Evolutionary conservation across 1,140 invertebrate species (phyloP).

Genomic region (Babylonia areolata): DNA sequence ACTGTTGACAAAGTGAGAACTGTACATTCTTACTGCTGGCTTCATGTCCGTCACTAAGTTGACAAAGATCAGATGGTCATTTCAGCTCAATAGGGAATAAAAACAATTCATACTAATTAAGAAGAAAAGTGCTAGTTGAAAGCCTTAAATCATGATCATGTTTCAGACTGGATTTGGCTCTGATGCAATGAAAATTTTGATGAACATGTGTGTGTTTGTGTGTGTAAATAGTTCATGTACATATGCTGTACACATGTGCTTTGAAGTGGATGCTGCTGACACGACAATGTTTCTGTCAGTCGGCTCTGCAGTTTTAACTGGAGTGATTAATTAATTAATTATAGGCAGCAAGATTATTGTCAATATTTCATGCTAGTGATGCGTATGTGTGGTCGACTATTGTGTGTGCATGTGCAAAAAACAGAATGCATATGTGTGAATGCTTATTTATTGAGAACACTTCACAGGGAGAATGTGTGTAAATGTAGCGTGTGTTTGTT

Average conservation of each 20-base stretch:
- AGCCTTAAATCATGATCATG: neutral
- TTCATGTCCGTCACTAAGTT: neutral
- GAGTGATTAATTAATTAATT: neutral
- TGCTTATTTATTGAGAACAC: neutral
- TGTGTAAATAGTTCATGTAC: neutral
- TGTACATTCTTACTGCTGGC: too few species aligned
- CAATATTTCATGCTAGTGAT: neutral
- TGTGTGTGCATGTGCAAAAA: neutral
- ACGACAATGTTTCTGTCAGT: slow-evolving; percentile 11
- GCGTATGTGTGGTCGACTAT: neutral
- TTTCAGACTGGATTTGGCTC: neutral
- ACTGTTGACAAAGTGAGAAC: too few species aligned
- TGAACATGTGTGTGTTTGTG: neutral
- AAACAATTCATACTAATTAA: neutral
- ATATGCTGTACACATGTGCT: neutral
- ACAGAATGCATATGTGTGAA: neutral
- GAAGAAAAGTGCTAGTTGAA: neutral
- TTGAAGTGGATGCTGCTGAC: neutral
- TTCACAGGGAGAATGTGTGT: neutral
- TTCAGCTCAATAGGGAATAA: neutral
- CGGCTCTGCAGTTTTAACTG: neutral
- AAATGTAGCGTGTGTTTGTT: too few species aligned
- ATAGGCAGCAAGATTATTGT: neutral
- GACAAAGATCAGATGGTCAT: neutral
- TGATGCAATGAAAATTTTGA: neutral